phyloP scores from a whole-genome alignment of 2,113 vertebrate species.

The Leiothrix lutea region DNA sequence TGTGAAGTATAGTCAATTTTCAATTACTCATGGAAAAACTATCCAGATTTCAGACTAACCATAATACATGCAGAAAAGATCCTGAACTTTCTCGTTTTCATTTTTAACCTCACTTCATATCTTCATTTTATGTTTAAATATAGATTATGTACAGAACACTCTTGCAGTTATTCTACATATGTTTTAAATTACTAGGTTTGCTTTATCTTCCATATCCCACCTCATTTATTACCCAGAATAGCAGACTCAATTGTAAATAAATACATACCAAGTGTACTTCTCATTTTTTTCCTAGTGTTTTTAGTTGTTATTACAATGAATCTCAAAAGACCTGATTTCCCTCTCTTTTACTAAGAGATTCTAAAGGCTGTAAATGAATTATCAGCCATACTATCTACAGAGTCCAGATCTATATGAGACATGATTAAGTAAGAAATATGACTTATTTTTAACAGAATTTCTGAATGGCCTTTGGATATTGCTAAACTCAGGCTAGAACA shows the following conservation, averaged over 20 bases:
- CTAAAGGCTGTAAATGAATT: background rate
- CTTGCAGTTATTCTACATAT: background rate
- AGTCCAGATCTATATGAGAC: background rate
- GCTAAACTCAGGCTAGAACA: background rate
- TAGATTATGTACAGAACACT: background rate
- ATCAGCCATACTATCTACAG: background rate
- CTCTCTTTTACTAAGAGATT: background rate
- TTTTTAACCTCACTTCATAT: background rate
- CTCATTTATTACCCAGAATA: background rate
- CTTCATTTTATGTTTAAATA: background rate
- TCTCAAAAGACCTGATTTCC: background rate
- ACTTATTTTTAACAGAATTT: background rate
- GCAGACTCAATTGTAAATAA: background rate
- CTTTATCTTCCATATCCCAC: background rate
- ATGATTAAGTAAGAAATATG: background rate
- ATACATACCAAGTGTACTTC: background rate
- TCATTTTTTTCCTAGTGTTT: background rate
- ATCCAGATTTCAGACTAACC: background rate
- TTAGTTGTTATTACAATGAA: background rate
- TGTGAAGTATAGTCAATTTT: background rate
- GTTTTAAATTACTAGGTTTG: background rate
- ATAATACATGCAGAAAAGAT: background rate
- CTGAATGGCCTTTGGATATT: background rate
- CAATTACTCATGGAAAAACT: slow-evolving; percentile 10
- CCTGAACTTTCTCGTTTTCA: background rate